A percentile compares a stretch with the other conserved stretches of the same genome.
These are phyloP conservation scores for Silvanus unidentatus DNA, from an alignment of 2,888 invertebrate genomes.

Conservation along the genomic window DNA sequence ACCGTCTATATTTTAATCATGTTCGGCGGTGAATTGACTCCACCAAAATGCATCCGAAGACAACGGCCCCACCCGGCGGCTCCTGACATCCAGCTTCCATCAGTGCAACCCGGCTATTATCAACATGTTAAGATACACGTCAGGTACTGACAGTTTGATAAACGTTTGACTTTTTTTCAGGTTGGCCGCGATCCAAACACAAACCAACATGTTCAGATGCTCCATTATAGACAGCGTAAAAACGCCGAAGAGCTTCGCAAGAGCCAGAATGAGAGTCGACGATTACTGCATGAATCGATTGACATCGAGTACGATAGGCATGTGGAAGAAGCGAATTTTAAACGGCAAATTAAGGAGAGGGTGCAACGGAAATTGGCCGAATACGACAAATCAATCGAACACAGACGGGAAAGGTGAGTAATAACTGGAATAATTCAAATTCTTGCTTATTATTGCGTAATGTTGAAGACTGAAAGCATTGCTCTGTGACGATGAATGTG, in stretches of 20 bases:
- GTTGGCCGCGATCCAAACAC: slow-evolving; percentile 32
- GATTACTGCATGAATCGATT: slow-evolving; percentile 20
- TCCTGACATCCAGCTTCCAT: slow-evolving; percentile 17
- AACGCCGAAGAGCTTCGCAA: slow-evolving; percentile 9
- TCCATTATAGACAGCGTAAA: slow-evolving; percentile 32
- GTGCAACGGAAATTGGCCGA: slow-evolving; percentile 32
- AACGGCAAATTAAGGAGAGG: slow-evolving; percentile 30
- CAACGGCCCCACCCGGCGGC: slow-evolving; percentile 10
- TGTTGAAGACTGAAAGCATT: slow-evolving; percentile 46
- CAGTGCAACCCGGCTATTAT: slow-evolving; percentile 13
- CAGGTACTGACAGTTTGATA: slow-evolving; percentile 1
- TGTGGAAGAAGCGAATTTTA: slow-evolving; percentile 26
- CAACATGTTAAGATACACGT: slow-evolving; percentile 16
- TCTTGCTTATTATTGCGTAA: slow-evolving; percentile 13
- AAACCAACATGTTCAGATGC: slow-evolving; percentile 26
- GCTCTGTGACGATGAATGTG: slow-evolving; percentile 49
- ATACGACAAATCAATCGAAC: slow-evolving; percentile 34
- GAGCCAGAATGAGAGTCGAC: slow-evolving; percentile 10
- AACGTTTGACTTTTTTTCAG: slow-evolving; percentile 19
- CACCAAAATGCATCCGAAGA: slow-evolving; percentile 11
- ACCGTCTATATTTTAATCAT: slow-evolving; percentile 6
- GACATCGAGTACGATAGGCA: slow-evolving; percentile 31
- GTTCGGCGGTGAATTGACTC: slow-evolving; percentile 14
- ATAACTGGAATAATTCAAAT: too few relatives aligned
- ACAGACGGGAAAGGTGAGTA: slow-evolving; percentile 46